Base-by-base conservation (phyloP, 1,140 invertebrate genomes). In the Anastrepha obliqua region DNA sequence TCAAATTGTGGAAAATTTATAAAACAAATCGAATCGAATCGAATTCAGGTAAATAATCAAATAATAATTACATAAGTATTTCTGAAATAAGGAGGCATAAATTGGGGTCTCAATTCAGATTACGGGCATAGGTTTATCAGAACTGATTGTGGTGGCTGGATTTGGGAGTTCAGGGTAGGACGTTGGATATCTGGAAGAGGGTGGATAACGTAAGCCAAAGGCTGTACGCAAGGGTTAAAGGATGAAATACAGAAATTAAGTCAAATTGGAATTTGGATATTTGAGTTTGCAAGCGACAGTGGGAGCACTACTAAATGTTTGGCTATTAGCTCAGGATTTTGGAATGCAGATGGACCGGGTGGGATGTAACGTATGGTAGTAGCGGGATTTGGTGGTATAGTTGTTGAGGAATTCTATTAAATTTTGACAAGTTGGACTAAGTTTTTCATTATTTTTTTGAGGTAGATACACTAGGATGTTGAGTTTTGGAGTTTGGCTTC, bases 221-320 rank as follows among this genome's bases (percentile, higher is more conserved):
- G 17, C 74, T 81, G 74, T 55, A 81, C 74, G 47, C 3, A 9
- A 47, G 47, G 74, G 47, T 81, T 55, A 20, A 81, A 81, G 74
- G 74, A 81, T 81, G 74, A 81, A 81, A 81, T 81, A 81, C 74
- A 81, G 47, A 81, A 81, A 81, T 81, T 81, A 81, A 81, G 74
- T 81, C 74, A 81, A 81, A 81, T 81, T 81, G 74, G 74, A 81
- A 81, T 81, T 81, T 81, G 74, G 74, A 81, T 58, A 81, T 81
- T 81, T 81, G 74, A 81, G 74, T 55, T 55, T 55, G 74, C 74
- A 81, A 81, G 74, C 74, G 74, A 81, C 74, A 81, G 74, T 55
- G 74, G 74, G 74, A 81, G 47, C 11, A 51, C n/a, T 20, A 20
- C 47, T 47, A 55, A 55, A 47, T 81, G 74, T 81, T 42, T n/a